phyloP scores from a whole-genome alignment of 2,113 vertebrate genomes.

The Aptenodytes patagonicus region DNA sequence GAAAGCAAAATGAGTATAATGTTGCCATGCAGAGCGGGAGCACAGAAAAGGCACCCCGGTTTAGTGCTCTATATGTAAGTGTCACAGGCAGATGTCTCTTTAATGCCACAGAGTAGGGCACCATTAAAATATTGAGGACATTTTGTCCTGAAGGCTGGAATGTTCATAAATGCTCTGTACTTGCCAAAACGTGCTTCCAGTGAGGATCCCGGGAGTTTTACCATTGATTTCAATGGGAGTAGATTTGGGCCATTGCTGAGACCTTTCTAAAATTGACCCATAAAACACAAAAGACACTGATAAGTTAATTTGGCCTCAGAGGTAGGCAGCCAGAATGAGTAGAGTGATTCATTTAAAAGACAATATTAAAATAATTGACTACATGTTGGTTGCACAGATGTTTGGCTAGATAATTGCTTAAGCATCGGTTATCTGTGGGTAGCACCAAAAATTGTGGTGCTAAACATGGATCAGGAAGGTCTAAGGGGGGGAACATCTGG shows the following conservation, averaged over 20 bases:
- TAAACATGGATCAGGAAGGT: neutral
- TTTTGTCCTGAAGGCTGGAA: conserved; percentile 9
- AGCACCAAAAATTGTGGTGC: neutral
- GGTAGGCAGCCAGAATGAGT: neutral
- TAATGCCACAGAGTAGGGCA: neutral
- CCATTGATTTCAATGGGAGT: conserved; percentile 1
- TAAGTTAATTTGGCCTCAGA: conserved; percentile 41
- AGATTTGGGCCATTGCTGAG: neutral
- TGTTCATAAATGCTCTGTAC: neutral
- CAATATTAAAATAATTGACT: conserved; percentile 56
- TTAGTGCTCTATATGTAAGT: neutral
- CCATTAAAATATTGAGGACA: neutral
- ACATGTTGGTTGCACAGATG: neutral
- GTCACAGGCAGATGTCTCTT: neutral
- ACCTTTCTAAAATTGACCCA: conserved; percentile 27
- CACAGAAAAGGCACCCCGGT: no score
- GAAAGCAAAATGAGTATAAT: neutral
- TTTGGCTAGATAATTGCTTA: neutral
- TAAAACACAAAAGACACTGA: conserved; percentile 21
- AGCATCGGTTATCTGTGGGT: neutral
- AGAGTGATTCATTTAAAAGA: conserved; percentile 25
- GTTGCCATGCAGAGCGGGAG: neutral
- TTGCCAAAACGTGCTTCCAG: conserved; percentile 5
- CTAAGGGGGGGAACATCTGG: neutral
- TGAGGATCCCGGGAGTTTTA: neutral